phyloP scores from a whole-genome alignment of 2,797 vertebrate species.

The Macropus fuliginosus region DNA sequence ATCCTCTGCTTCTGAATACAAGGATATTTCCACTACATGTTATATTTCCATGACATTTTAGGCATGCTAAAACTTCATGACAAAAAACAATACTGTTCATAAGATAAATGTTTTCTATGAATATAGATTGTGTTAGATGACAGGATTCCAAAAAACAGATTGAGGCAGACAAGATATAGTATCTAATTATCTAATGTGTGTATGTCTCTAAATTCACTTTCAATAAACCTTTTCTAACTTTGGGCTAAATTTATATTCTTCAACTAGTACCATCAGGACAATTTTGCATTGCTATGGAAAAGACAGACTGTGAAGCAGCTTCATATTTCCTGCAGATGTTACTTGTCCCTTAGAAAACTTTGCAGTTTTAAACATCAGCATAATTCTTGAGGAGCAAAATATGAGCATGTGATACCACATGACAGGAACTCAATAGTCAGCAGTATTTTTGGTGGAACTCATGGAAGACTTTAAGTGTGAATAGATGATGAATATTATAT shows the following conservation, averaged over 20 bases:
- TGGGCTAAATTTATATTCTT: conserved; percentile 13
- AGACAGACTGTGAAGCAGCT: not conserved
- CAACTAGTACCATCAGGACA: not conserved
- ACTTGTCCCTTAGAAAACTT: not conserved
- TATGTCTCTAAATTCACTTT: not conserved
- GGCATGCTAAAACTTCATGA: not conserved
- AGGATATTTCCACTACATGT: not conserved
- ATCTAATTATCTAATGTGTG: not conserved
- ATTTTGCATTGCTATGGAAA: conserved; percentile 10
- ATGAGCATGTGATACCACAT: not conserved
- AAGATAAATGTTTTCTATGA: not conserved
- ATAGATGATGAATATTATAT: conserved; percentile 13
- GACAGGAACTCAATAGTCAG: conserved; percentile 18
- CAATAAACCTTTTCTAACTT: not conserved
- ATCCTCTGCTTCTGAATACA: not conserved
- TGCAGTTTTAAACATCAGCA: conserved; percentile 31
- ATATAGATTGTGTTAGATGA: not conserved
- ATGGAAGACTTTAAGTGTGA: conserved; percentile 20
- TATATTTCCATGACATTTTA: not conserved
- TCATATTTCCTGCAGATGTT: conserved; percentile 42
- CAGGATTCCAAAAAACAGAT: not conserved
- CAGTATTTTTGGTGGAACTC: not conserved
- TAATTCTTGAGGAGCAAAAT: conserved; percentile 8
- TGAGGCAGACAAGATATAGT: not conserved
- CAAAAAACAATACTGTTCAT: not conserved